Percentiles rank a stretch among this genome's conserved stretches.
These are phyloP conservation scores for Drosophila rellima DNA, from an alignment of 2,888 invertebrate species.

Conservation along the genomic window DNA sequence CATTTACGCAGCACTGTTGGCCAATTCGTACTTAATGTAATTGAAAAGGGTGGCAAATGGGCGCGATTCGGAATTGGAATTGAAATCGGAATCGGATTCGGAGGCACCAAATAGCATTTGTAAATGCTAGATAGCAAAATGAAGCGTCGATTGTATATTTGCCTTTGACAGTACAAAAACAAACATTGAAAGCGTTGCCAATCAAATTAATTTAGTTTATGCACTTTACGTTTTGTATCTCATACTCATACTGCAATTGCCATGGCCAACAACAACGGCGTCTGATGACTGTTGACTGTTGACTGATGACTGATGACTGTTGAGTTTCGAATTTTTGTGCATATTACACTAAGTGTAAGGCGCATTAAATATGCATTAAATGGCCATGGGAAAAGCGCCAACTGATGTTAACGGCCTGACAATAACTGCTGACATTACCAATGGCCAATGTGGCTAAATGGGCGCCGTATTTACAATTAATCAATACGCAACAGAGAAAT, in stretches of 20 bases:
- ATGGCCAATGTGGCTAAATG: constrained; percentile 30
- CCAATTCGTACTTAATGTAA: constrained; percentile 51
- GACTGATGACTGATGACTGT: constrained; percentile 13
- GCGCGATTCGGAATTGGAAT: not conserved
- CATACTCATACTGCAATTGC: constrained; percentile 12
- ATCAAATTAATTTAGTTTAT: constrained; percentile 69
- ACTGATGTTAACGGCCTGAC: constrained; percentile 54
- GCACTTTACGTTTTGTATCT: constrained; percentile 39
- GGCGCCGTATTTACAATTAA: constrained; percentile 47
- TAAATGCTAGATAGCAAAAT: constrained; percentile 32
- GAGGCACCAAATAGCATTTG: constrained; percentile 25
- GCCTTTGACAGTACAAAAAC: constrained; percentile 28
- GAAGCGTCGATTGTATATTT: constrained; percentile 53
- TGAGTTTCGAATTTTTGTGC: constrained; percentile 23
- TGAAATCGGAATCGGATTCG: not conserved
- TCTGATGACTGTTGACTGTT: constrained; percentile 14
- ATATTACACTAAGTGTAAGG: constrained; percentile 34
- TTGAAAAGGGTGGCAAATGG: constrained; percentile 45
- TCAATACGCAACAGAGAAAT: constrained; percentile 40
- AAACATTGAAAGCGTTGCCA: constrained; percentile 43
- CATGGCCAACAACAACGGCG: not conserved
- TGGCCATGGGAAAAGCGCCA: constrained; percentile 58
- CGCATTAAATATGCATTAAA: constrained; percentile 74
- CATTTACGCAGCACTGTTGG: constrained; percentile 16
- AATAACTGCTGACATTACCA: constrained; percentile 49